Evolutionary conservation across 2,113 vertebrate species (phyloP).

Genomic region (Strix uralensis): DNA sequence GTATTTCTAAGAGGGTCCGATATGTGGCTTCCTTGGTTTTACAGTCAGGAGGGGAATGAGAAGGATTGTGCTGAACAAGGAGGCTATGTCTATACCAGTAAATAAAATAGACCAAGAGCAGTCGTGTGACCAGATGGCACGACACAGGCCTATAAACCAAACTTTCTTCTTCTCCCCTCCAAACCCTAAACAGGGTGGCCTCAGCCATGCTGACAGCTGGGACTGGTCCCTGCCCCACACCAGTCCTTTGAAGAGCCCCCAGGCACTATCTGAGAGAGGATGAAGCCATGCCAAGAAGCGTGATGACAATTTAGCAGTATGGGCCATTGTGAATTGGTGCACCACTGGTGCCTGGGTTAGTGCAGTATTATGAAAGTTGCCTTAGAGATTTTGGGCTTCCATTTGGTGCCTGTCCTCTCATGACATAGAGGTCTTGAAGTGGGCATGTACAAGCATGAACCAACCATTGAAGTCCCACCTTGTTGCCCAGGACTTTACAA

Average conservation of each 20-base stretch:
- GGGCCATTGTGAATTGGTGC: background rate
- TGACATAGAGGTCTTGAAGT: background rate
- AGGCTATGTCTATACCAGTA: background rate
- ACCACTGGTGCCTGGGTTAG: background rate
- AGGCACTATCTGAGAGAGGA: background rate
- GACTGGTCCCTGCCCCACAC: background rate
- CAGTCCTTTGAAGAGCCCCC: background rate
- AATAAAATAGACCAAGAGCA: background rate
- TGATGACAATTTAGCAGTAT: background rate
- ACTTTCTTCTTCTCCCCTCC: background rate
- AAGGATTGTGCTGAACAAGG: background rate
- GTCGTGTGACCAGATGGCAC: background rate
- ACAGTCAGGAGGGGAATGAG: background rate
- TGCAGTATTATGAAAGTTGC: background rate
- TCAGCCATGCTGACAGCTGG: background rate
- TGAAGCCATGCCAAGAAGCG: rapidly evolving
- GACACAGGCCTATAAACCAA: background rate
- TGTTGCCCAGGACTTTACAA: background rate
- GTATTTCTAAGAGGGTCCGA: background rate
- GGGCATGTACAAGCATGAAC: background rate
- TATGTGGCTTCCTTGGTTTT: background rate
- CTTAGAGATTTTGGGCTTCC: background rate
- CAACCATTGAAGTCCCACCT: background rate
- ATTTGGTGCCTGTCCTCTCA: background rate
- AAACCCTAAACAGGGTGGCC: background rate